Conservation (phyloP, 2,888 invertebrate species). For the Zonitis immaculata region DNA sequence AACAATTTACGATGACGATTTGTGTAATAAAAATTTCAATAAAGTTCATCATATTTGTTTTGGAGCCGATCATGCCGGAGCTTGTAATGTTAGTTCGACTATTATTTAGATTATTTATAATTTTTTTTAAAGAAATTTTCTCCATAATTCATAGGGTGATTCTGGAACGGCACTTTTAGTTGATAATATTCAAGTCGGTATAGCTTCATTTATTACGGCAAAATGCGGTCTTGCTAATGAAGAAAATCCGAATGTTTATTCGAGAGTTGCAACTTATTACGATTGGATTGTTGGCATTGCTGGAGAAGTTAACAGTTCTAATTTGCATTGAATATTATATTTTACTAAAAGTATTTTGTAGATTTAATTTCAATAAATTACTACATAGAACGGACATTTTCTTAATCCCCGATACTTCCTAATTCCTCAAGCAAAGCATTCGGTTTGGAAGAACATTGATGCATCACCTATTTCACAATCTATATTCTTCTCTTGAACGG, state of each 20-base stretch:
- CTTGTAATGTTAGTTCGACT: constrained; percentile 27
- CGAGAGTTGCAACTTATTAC: constrained; percentile 15
- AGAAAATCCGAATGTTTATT: constrained; percentile 14
- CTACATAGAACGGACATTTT: too few species aligned
- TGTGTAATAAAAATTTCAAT: constrained; percentile 24
- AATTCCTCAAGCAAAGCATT: too few species aligned
- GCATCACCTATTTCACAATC: too few species aligned
- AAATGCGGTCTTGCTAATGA: constrained; percentile 13
- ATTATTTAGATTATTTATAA: too few species aligned
- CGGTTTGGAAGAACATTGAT: too few species aligned
- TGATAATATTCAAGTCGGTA: constrained; percentile 15
- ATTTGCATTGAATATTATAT: too few species aligned
- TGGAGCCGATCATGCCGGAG: constrained; percentile 29
- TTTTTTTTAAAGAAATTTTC: neutral
- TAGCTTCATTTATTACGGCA: constrained; percentile 19
- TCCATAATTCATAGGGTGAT: constrained; percentile 10
- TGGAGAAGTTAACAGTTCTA: neutral
- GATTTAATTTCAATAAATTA: too few species aligned
- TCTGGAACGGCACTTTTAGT: constrained; percentile 19
- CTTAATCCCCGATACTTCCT: too few species aligned
- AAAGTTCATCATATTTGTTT: constrained; percentile 30
- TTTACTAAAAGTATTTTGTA: too few species aligned
- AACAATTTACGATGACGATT: constrained; percentile 27
- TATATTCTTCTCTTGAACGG: too few species aligned
- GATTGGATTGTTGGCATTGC: constrained; percentile 14